Percentiles rank a stretch among this genome's conserved stretches.
Conservation (phyloP, 2,113 vertebrate species). For the Addax nasomaculatus region DNA sequence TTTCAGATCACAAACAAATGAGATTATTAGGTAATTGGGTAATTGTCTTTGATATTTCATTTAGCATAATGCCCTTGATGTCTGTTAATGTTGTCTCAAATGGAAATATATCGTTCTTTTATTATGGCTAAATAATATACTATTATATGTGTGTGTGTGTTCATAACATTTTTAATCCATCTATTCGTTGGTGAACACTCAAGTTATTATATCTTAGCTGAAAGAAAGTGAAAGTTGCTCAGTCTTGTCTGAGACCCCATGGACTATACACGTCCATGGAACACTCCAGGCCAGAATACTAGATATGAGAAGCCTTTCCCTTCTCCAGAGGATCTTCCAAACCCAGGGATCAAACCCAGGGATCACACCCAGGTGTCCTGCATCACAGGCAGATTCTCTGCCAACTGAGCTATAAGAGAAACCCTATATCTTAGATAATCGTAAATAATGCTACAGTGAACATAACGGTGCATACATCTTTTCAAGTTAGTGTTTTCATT, state of each 20-base stretch:
- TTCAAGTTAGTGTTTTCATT: neutral
- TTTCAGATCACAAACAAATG: neutral
- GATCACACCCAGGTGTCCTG: neutral
- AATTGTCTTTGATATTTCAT: neutral
- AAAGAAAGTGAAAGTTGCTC: neutral
- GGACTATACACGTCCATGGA: neutral
- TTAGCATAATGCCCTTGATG: neutral
- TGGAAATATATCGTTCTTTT: neutral
- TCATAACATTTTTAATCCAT: neutral
- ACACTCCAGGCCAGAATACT: neutral
- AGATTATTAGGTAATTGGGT: neutral
- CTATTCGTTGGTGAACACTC: neutral
- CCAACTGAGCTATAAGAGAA: neutral
- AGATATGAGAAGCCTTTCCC: neutral
- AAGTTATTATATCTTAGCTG: neutral
- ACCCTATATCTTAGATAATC: neutral
- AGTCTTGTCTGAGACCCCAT: neutral
- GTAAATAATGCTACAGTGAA: neutral
- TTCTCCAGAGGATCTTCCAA: neutral
- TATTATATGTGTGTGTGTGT: neutral
- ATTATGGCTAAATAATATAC: neutral
- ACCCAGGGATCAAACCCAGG: neutral
- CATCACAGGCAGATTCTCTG: neutral
- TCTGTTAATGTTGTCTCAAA: neutral
- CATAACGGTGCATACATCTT: neutral